Evolutionary conservation across 1,140 invertebrate species (phyloP).

Genomic region (Plodia interpunctella): DNA sequence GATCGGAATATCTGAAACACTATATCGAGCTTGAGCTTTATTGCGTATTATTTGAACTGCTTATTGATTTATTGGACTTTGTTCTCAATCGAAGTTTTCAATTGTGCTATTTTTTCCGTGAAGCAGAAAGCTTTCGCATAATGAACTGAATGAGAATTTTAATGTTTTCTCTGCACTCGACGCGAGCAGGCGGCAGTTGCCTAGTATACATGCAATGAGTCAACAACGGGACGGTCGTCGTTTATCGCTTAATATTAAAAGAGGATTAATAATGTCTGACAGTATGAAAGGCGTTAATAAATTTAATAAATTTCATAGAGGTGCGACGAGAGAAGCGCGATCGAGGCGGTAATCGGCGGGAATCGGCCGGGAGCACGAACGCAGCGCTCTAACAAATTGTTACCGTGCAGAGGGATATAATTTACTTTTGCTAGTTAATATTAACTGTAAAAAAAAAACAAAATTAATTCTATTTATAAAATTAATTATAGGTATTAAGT

Average conservation of each 20-base stretch:
- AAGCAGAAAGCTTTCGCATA: conserved; percentile 41
- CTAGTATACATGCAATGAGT: background rate
- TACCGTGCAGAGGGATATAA: background rate
- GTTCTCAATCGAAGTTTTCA: conserved; percentile 24
- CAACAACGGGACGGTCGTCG: background rate
- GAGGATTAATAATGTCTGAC: conserved; percentile 7
- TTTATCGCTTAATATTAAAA: conserved; percentile 2
- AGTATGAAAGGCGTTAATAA: conserved; percentile 6
- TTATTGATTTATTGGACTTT: conserved; percentile 31
- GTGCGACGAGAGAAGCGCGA: conserved; percentile 16
- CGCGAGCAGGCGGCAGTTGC: background rate
- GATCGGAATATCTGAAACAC: conserved; percentile 44
- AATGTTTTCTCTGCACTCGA: conserved; percentile 53
- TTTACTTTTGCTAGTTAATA: too few relatives aligned
- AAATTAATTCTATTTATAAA: too few relatives aligned
- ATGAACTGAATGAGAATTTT: conserved; percentile 59
- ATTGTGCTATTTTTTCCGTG: conserved; percentile 19
- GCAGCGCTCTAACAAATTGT: conserved; percentile 12
- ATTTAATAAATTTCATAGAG: conserved; percentile 4
- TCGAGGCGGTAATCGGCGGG: conserved; percentile 41
- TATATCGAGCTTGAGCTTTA: conserved; percentile 38
- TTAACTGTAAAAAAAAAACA: too few relatives aligned
- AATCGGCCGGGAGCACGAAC: conserved; percentile 41
- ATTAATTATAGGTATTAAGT: too few relatives aligned
- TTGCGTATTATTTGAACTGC: conserved; percentile 42